These are phyloP conservation scores for Dolichopus griseipennis DNA, from an alignment of 2,888 invertebrate genomes.

Conservation along the genomic window DNA sequence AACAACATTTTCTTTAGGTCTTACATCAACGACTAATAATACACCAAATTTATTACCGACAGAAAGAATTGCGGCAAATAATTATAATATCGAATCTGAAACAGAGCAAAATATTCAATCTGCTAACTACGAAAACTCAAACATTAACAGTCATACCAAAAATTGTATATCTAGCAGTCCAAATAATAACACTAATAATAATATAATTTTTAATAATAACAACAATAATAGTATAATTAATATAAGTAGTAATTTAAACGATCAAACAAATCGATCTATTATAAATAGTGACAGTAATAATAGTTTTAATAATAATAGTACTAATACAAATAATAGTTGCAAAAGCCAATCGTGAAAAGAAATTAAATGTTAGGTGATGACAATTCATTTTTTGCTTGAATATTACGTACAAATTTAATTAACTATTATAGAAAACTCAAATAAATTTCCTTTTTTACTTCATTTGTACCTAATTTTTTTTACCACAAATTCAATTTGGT, in stretches of 20 bases:
- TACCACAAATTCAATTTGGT: too few relatives aligned
- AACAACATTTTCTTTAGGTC: neutral
- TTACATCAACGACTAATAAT: neutral
- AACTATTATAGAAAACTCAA: too few relatives aligned
- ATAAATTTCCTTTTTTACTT: too few relatives aligned
- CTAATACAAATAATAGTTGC: neutral
- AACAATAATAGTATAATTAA: constrained; percentile 1
- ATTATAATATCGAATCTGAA: neutral
- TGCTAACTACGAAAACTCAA: neutral
- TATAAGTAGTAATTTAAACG: neutral
- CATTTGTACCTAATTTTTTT: too few relatives aligned
- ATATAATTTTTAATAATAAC: neutral
- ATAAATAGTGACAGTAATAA: neutral
- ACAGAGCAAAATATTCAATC: neutral
- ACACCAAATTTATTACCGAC: neutral
- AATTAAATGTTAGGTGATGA: neutral
- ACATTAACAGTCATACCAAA: neutral
- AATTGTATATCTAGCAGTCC: constrained; percentile 1
- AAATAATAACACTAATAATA: neutral
- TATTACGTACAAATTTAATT: too few relatives aligned
- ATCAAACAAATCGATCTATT: neutral
- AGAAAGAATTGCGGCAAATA: neutral
- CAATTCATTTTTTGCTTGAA: too few relatives aligned
- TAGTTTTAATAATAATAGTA: constrained; percentile 1
- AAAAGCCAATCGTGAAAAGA: constrained; percentile 1